These are phyloP conservation scores for Falcunculus frontatus DNA, from an alignment of 2,113 vertebrate genomes.

Conservation along the genomic window DNA sequence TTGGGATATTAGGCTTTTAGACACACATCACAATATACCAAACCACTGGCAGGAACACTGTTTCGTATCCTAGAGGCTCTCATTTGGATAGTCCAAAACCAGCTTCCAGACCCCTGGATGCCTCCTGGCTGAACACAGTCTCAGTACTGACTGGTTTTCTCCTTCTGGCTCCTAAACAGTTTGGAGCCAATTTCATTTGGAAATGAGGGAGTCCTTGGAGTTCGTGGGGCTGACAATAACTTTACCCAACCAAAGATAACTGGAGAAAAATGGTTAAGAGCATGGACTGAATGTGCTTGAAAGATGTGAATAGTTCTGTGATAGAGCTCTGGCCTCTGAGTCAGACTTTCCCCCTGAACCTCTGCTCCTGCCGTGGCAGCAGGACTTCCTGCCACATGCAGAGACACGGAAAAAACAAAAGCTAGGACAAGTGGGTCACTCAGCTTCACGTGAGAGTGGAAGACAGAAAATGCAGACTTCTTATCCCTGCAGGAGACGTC, in stretches of 20 bases:
- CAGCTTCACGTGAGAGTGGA: neutral
- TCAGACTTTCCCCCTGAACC: neutral
- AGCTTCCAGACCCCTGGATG: neutral
- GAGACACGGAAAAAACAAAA: neutral
- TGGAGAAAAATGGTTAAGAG: neutral
- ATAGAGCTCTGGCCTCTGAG: neutral
- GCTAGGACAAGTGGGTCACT: neutral
- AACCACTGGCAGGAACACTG: neutral
- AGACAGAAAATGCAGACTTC: neutral
- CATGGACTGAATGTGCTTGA: neutral
- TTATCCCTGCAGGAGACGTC: neutral
- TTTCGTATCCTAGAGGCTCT: neutral
- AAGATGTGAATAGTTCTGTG: neutral
- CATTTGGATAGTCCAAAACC: neutral
- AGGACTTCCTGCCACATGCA: neutral
- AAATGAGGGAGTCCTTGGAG: neutral
- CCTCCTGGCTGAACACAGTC: neutral
- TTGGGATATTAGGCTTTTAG: neutral
- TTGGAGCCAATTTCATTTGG: neutral
- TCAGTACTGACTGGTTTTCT: neutral
- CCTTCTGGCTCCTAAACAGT: neutral
- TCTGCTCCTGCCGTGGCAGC: neutral
- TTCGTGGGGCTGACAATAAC: fast-evolving
- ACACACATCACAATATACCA: neutral
- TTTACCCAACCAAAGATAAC: neutral